Evolutionary conservation across 2,113 vertebrate genomes (phyloP), one percentile per base, ranked within the genome.

Genomic region (Brachyistius frenatus): DNA sequence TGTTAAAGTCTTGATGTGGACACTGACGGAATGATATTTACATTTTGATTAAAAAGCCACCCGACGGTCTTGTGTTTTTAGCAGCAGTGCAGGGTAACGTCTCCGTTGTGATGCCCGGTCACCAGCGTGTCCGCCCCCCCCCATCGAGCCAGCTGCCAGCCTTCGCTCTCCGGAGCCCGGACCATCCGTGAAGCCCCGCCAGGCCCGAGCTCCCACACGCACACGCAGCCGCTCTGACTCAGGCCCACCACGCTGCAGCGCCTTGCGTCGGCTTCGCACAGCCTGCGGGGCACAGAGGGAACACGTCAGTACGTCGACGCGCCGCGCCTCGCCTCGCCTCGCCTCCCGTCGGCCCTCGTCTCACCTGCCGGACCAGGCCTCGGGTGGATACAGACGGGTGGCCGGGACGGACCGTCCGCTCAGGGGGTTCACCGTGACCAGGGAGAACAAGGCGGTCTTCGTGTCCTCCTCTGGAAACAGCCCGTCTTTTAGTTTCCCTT

Each of bases 81-180:
- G 16, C 54, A 73, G 58, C 31, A 10, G 81, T 88, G 85, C 11
- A 93, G 53, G 5, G 87, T 86, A 5, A 93, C 77, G 2, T 93
- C 89, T 58, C 92, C 92, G 4, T 75, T 88, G 65, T 81, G 81
- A 50, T 92, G 92, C 13, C 89, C 91, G 0, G 88, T 89, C 65
- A 93, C 33, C 70, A 93, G 77, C 5, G 23, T 73, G 52, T 68
- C 73, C 16, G 2, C 44, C 0, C 36, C 67, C 0, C 86, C 91
- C 90, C 90, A 93, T 13, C 90, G 88, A 14, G 83, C 92, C 75
- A 93, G 79, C 75, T 90, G 87, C 92, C 91, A 92, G 66, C 85
- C 88, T 1, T 87, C 86, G 0, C 73, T 72, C 56, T 82, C 84
- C 0, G 81, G 83, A 32, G 86, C 73, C 80, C 67, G 36, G 39